Base-by-base conservation (phyloP, 2,113 vertebrate species). In the Hemicordylus capensis region DNA sequence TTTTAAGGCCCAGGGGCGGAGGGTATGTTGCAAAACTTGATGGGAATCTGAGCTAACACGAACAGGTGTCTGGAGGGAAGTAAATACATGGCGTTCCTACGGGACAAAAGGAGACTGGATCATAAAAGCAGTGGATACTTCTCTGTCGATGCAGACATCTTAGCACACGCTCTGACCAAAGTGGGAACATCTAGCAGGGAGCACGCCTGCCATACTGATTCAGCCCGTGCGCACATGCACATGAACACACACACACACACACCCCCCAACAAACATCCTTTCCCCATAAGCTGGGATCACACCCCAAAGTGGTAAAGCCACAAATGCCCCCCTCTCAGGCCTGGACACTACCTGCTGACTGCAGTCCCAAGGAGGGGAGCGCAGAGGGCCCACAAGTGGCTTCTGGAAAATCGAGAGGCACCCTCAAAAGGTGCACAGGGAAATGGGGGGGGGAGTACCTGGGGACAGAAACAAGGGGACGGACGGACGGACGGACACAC, bases 31-130 rank as follows among this genome's bases (percentile, higher is more conserved):
- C 39, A 7, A 48, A 31, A 4, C 15, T 46, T 34, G 1, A 8
- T 14, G 6, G 34, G 82, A 61, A 34, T 34, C 56, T 4, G 28
- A 48, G 42, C 14, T 4, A 22, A 42, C 15, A 26, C 24, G 20
- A 66, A 51, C 4, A 0, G 42, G 51, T 9, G 31, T 28, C 6
- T 56, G 48, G 22, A 54, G 42, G 14, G 15, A 17, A 14, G 34
- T 1, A 6, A 3, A 14, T 5, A 22, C 19, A 4, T 12, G n/a
- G 22, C 51, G 10, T 1, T 8, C 39, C 44, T 1, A 28, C 46
- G 51, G 17, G 51, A 54, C 51, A 54, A 51, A 10, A 8, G 64
- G 44, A 37, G 63, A 34, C 26, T 6, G 3, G 14, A 15, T 74
- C 74, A 37, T n/a, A 24, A 22, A 58, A 24, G 64, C 79, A 31